Conservation (phyloP, 1,140 invertebrate species). For the Procambarus clarkii region DNA sequence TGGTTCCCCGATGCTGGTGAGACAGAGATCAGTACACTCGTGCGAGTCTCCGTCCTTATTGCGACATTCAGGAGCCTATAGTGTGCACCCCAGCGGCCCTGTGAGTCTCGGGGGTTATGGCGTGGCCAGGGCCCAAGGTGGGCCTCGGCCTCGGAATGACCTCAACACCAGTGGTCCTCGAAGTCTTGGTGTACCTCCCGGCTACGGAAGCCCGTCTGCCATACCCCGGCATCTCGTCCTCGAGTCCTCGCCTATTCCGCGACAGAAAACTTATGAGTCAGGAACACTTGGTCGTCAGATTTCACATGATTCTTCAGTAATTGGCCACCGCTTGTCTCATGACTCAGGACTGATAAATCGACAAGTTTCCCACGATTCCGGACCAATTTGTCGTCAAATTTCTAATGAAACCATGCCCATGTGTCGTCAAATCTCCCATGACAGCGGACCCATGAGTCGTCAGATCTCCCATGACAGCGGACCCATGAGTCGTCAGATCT, state of each 20-base stretch:
- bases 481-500: slow-evolving; percentile 20
- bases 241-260: slow-evolving; percentile 25
- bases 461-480: slow-evolving; percentile 33
- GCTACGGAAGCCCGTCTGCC: slow-evolving; percentile 57
- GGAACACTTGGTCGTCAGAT: slow-evolving; percentile 34
- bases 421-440: slow-evolving; percentile 33
- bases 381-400: slow-evolving; percentile 30
- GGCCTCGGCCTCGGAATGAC: slow-evolving; percentile 47
- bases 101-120: slow-evolving; percentile 61
- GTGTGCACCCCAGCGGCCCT: slow-evolving; percentile 37
- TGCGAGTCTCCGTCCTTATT: slow-evolving; percentile 65
- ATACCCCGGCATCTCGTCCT: slow-evolving; percentile 49
- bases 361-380: slow-evolving; percentile 38
- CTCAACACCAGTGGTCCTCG: slow-evolving; percentile 41
- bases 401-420: slow-evolving; percentile 25
- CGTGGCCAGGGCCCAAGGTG: slow-evolving; percentile 69
- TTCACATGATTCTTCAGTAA: slow-evolving; percentile 1
- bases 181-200: slow-evolving; percentile 48
- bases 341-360: slow-evolving; percentile 35
- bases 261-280: slow-evolving; percentile 5
- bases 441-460: slow-evolving; percentile 26
- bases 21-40: slow-evolving; percentile 68
- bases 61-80: slow-evolving; percentile 38
- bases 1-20: slow-evolving; percentile 60
- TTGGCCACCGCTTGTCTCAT: slow-evolving; percentile 14